A percentile compares a stretch with the other conserved stretches of the same genome.
Conservation (phyloP, 2,888 invertebrate species). For the Eurytoma californica region DNA sequence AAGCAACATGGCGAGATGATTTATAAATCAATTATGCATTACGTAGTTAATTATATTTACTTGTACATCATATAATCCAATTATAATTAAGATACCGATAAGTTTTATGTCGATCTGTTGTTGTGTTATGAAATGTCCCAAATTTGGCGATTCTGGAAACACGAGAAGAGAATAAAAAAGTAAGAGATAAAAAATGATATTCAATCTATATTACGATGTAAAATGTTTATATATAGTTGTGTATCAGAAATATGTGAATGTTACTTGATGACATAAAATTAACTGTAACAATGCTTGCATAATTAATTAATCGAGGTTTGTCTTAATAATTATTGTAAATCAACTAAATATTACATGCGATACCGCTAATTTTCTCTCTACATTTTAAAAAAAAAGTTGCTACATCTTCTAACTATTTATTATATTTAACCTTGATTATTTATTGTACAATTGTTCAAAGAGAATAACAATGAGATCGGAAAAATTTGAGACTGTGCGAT, state of each 20-base stretch:
- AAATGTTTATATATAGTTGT: slow-evolving; percentile 45
- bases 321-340: slow-evolving; percentile 43
- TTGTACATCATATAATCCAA: slow-evolving; percentile 42
- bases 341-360: slow-evolving; percentile 39
- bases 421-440: slow-evolving; percentile 3
- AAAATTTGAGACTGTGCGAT: slow-evolving; percentile 37
- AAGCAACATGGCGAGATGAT: slow-evolving; percentile 29
- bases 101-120: slow-evolving; percentile 43
- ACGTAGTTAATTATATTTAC: slow-evolving; percentile 40
- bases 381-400: neutral
- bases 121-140: slow-evolving; percentile 18
- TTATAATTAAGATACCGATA: slow-evolving; percentile 41
- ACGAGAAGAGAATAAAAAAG: neutral
- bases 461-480: slow-evolving; percentile 7
- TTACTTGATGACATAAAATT: slow-evolving; percentile 41
- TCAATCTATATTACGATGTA: slow-evolving; percentile 44
- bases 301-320: slow-evolving; percentile 26
- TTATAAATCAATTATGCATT: slow-evolving; percentile 31
- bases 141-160: slow-evolving; percentile 30
- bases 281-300: slow-evolving; percentile 44
- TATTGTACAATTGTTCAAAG: slow-evolving; percentile 40
- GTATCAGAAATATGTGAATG: slow-evolving; percentile 48
- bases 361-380: slow-evolving; percentile 19
- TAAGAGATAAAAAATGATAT: slow-evolving; percentile 19
- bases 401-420: slow-evolving; percentile 23